These are phyloP conservation scores for Sebastes kiyomatsui DNA, from an alignment of 2,797 vertebrate genomes.

Conservation along the genomic window DNA sequence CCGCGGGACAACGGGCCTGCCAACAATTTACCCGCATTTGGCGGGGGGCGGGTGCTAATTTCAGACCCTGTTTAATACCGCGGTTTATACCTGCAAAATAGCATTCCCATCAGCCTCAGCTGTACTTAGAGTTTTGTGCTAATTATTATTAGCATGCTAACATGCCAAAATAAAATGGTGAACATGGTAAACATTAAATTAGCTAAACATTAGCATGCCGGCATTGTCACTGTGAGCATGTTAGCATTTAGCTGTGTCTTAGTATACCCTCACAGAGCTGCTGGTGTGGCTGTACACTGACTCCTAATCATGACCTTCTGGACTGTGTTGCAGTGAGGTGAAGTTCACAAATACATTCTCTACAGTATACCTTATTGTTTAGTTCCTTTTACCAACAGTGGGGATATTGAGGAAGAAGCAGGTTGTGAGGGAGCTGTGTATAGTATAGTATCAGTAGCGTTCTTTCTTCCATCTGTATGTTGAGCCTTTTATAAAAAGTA, in stretches of 20 bases:
- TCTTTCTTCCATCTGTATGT: neutral
- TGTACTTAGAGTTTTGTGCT: neutral
- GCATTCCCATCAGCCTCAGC: too few species aligned
- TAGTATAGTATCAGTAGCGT: neutral
- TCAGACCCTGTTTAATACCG: neutral
- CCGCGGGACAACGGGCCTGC: too few species aligned
- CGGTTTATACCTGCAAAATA: neutral
- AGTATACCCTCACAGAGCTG: neutral
- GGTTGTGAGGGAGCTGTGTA: neutral
- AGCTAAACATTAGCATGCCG: neutral
- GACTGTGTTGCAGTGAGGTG: neutral
- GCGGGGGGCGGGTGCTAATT: too few species aligned
- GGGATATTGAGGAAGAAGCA: neutral
- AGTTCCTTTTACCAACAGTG: neutral
- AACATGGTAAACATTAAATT: neutral
- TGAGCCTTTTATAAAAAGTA: conserved; percentile 3
- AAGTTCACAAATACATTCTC: neutral
- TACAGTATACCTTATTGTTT: neutral
- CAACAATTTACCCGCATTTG: too few species aligned
- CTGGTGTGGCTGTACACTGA: neutral
- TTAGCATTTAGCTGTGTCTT: neutral
- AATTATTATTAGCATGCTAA: neutral
- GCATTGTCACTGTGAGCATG: neutral
- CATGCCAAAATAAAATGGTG: neutral
- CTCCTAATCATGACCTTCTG: too few species aligned